phyloP scores from a whole-genome alignment of 2,888 invertebrate species.

The Elmis aenea region DNA sequence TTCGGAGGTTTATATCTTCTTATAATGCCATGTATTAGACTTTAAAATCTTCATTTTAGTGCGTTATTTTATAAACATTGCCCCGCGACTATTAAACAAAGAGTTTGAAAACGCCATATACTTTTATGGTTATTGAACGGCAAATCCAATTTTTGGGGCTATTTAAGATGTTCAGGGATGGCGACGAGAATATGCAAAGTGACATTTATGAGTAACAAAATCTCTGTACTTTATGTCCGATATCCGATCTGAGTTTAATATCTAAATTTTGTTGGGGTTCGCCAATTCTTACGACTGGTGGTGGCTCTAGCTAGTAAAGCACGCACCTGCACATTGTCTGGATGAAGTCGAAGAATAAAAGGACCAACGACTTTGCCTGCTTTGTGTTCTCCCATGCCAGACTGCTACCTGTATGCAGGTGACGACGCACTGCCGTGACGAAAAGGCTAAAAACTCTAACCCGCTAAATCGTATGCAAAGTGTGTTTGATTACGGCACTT shows the following conservation, averaged over 20 bases:
- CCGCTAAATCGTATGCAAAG: slow-evolving; percentile 23
- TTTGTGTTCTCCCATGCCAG: slow-evolving; percentile 12
- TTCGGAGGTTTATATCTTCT: slow-evolving; percentile 43
- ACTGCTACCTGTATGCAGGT: slow-evolving; percentile 16
- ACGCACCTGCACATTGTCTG: too few relatives aligned
- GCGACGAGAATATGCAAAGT: slow-evolving; percentile 42
- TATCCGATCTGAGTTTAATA: slow-evolving; percentile 8
- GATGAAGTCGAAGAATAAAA: too few relatives aligned
- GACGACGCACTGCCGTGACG: slow-evolving; percentile 13
- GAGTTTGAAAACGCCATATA: slow-evolving; percentile 46
- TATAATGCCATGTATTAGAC: slow-evolving; percentile 45
- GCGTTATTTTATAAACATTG: slow-evolving; percentile 49
- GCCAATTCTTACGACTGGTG: too few relatives aligned
- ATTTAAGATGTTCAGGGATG: slow-evolving; percentile 43
- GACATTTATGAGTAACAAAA: slow-evolving; percentile 43
- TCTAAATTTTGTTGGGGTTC: not conserved
- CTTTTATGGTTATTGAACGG: slow-evolving; percentile 49
- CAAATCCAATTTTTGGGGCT: slow-evolving; percentile 49
- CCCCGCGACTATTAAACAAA: slow-evolving; percentile 45
- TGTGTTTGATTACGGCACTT: slow-evolving; percentile 26
- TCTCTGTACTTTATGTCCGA: slow-evolving; percentile 40
- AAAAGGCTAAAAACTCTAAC: slow-evolving; percentile 10
- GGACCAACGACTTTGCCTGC: slow-evolving; percentile 14
- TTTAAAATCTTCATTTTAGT: slow-evolving; percentile 47
- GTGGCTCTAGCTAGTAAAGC: too few relatives aligned